These are phyloP conservation scores for Hyphantria cunea DNA, from an alignment of 1,140 invertebrate species.

Conservation along the genomic window DNA sequence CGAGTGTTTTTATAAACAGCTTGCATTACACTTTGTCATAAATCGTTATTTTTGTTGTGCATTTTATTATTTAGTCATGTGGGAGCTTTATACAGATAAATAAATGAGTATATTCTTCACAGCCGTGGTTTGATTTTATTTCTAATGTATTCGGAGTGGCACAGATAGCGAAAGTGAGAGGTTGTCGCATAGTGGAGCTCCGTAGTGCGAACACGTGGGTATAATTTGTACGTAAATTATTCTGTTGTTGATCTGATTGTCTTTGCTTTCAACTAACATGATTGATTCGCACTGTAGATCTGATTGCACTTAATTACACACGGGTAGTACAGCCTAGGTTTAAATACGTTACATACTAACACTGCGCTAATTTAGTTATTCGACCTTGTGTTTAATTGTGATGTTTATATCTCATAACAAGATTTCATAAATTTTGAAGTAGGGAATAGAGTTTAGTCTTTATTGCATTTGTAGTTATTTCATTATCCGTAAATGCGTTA, in stretches of 20 bases:
- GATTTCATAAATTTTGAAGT: not conserved
- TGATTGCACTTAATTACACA: conserved; percentile 21
- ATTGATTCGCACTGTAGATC: conserved; percentile 24
- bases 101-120: conserved; percentile 71
- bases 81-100: conserved; percentile 50
- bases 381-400: not conserved
- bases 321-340: conserved; percentile 5
- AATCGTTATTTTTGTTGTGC: conserved; percentile 29
- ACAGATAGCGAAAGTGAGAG: conserved; percentile 33
- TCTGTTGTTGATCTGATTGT: conserved; percentile 20
- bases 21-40: conserved; percentile 27
- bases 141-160: conserved; percentile 45
- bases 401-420: not conserved
- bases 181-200: conserved; percentile 13
- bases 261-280: conserved; percentile 24
- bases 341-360: conserved; percentile 7
- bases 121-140: conserved; percentile 73
- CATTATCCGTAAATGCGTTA: no score
- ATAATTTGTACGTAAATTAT: conserved; percentile 16
- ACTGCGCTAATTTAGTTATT: not conserved
- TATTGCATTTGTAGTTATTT: no score
- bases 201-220: conserved; percentile 18
- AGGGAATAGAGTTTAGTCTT: no score
- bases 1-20: conserved; percentile 25
- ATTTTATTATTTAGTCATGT: conserved; percentile 41